Evolutionary conservation across 2,113 vertebrate species (phyloP).

Genomic region (Aegypius monachus): DNA sequence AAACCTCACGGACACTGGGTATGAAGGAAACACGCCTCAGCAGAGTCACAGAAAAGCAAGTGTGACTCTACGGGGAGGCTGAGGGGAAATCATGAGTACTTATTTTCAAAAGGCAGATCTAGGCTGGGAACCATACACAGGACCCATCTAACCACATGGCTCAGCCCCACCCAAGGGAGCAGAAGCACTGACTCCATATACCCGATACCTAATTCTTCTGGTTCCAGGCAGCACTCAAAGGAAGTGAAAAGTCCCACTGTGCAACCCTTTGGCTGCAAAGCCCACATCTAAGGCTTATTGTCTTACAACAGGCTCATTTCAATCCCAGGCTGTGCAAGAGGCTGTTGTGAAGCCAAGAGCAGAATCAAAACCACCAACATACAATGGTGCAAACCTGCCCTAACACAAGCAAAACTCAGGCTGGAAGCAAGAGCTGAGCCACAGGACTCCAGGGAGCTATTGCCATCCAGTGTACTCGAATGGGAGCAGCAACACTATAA

Average conservation of each 20-base stretch:
- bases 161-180: no score
- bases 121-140: not conserved
- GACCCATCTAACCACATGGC: not conserved
- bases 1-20: accelerated
- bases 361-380: not conserved
- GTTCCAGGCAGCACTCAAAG: not conserved
- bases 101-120: not conserved
- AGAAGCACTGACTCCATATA: not conserved
- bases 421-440: not conserved
- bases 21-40: not conserved
- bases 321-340: not conserved
- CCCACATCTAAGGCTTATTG: not conserved
- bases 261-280: not conserved
- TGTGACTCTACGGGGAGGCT: not conserved
- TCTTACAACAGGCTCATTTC: not conserved
- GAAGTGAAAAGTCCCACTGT: accelerated
- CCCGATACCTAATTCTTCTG: not conserved
- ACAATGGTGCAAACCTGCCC: not conserved
- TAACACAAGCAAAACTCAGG: not conserved
- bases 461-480: accelerated
- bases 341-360: not conserved
- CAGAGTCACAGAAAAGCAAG: not conserved
- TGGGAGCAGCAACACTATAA: not conserved
- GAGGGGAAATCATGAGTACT: not conserved
- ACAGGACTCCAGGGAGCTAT: not conserved